A percentile compares a stretch with the other conserved stretches of the same genome.
phyloP scores from a whole-genome alignment of 2,797 vertebrate species.

The Chrosomus eos region DNA sequence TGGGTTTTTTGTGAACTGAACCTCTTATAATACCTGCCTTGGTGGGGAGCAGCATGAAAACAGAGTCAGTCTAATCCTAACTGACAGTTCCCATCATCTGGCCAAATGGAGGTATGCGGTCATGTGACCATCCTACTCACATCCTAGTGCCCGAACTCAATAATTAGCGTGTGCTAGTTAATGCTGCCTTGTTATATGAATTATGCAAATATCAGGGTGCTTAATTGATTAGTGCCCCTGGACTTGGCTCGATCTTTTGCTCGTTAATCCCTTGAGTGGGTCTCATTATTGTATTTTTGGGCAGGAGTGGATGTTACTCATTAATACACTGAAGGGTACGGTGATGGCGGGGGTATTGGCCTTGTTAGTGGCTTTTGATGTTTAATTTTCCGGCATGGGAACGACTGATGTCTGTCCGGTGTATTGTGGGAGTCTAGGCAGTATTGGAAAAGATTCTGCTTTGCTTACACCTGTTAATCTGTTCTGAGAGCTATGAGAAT shows the following conservation, averaged over 20 bases:
- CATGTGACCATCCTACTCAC: slow-evolving; percentile 49
- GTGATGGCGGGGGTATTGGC: slow-evolving; percentile 61
- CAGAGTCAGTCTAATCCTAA: slow-evolving; percentile 51
- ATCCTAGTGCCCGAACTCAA: slow-evolving; percentile 40
- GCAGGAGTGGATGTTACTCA: slow-evolving; percentile 68
- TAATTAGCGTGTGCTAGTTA: slow-evolving; percentile 81
- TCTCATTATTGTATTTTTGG: slow-evolving; percentile 74
- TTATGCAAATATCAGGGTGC: slow-evolving; percentile 78
- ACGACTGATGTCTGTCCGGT: slow-evolving; percentile 68
- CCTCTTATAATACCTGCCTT: slow-evolving; percentile 27
- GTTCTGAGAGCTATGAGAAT: slow-evolving; percentile 66
- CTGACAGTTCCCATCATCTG: slow-evolving; percentile 69
- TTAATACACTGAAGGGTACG: slow-evolving; percentile 75
- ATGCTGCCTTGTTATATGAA: slow-evolving; percentile 79
- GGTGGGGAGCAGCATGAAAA: slow-evolving; percentile 27
- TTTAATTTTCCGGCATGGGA: slow-evolving; percentile 78
- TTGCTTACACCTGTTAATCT: slow-evolving; percentile 66
- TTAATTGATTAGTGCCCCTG: slow-evolving; percentile 78
- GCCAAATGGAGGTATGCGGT: slow-evolving; percentile 39
- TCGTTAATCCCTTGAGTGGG: slow-evolving; percentile 76
- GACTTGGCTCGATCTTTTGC: slow-evolving; percentile 71
- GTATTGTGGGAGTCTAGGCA: slow-evolving; percentile 63
- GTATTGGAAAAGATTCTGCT: slow-evolving; percentile 46
- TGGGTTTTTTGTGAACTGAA: slow-evolving; percentile 25
- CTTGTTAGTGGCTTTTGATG: slow-evolving; percentile 81